phyloP scores from a whole-genome alignment of 1,140 invertebrate genomes.

The Muscidifurax raptorellus region DNA sequence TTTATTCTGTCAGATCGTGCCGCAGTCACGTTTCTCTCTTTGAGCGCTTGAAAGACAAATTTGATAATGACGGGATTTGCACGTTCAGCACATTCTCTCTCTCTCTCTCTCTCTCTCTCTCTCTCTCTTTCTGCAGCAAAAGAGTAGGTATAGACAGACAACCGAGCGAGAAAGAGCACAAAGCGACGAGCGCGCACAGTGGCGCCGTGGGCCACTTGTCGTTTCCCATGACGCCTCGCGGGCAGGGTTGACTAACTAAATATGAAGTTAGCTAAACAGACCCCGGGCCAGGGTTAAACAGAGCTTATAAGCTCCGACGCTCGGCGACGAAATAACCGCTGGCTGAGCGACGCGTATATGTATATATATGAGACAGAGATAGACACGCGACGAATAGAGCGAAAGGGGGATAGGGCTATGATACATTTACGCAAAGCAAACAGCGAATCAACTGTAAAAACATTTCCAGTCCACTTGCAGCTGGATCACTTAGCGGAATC shows the following conservation, averaged over 20 bases:
- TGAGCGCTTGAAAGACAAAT: slow-evolving; percentile 50
- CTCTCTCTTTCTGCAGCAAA: background rate
- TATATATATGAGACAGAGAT: no score
- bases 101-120: no score
- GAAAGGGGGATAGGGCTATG: slow-evolving; percentile 36
- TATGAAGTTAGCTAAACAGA: slow-evolving; percentile 72
- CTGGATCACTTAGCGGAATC: slow-evolving; percentile 63
- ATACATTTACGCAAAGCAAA: slow-evolving; percentile 65
- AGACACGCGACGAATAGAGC: background rate
- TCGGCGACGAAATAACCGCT: slow-evolving; percentile 43
- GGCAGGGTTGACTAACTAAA: slow-evolving; percentile 75
- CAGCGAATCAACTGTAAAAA: slow-evolving; percentile 73
- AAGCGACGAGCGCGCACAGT: slow-evolving; percentile 39
- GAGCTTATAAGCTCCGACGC: slow-evolving; percentile 64
- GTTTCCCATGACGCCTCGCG: slow-evolving; percentile 73
- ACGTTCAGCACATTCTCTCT: slow-evolving; percentile 49
- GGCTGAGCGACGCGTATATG: background rate
- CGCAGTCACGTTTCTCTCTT: slow-evolving; percentile 53
- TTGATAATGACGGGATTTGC: slow-evolving; percentile 55
- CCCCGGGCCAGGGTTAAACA: slow-evolving; percentile 72
- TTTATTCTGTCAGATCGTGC: slow-evolving; percentile 40
- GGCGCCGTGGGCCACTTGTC: slow-evolving; percentile 69
- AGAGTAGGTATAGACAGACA: background rate
- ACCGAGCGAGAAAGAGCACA: slow-evolving; percentile 20
- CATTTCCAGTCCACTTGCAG: slow-evolving; percentile 62